A percentile compares a stretch with the other conserved stretches of the same genome.
These are phyloP conservation scores for Meteorus colon DNA, from an alignment of 2,888 invertebrate species.

Conservation along the genomic window DNA sequence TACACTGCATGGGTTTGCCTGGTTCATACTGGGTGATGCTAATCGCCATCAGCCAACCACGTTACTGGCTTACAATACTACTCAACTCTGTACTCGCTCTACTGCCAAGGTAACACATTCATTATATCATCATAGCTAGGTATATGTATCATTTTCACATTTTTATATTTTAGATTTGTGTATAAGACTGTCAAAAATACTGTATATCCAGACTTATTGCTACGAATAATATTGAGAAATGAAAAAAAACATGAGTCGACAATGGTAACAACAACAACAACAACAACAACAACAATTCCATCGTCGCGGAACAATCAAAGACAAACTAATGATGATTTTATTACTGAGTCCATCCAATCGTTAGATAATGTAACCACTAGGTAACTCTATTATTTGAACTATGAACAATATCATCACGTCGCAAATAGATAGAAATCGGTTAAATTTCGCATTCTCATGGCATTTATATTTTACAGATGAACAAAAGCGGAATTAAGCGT, in stretches of 20 bases:
- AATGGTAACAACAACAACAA: slow-evolving; percentile 17
- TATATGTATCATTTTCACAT: slow-evolving; percentile 19
- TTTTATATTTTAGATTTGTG: slow-evolving; percentile 76
- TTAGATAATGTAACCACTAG: slow-evolving; percentile 70
- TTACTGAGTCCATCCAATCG: slow-evolving; percentile 70
- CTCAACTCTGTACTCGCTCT: slow-evolving; percentile 86
- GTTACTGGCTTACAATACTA: slow-evolving; percentile 88
- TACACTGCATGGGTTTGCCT: slow-evolving; percentile 87
- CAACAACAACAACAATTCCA: background rate
- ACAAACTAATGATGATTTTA: slow-evolving; percentile 62
- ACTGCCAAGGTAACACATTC: slow-evolving; percentile 82
- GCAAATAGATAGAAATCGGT: background rate
- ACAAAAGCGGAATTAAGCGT: background rate
- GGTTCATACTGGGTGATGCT: slow-evolving; percentile 93
- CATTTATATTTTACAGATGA: slow-evolving; percentile 8
- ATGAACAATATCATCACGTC: background rate
- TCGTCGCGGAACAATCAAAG: slow-evolving; percentile 10
- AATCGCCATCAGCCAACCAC: slow-evolving; percentile 81
- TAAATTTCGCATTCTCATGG: background rate
- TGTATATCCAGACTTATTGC: slow-evolving; percentile 83
- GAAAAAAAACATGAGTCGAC: slow-evolving; percentile 49
- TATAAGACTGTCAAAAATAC: slow-evolving; percentile 82
- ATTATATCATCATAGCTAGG: background rate
- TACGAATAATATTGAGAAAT: slow-evolving; percentile 77
- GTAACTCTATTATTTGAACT: slow-evolving; percentile 53